Evolutionary conservation across 2,888 invertebrate species (phyloP).

Genomic region (Drosophila pullipes): DNA sequence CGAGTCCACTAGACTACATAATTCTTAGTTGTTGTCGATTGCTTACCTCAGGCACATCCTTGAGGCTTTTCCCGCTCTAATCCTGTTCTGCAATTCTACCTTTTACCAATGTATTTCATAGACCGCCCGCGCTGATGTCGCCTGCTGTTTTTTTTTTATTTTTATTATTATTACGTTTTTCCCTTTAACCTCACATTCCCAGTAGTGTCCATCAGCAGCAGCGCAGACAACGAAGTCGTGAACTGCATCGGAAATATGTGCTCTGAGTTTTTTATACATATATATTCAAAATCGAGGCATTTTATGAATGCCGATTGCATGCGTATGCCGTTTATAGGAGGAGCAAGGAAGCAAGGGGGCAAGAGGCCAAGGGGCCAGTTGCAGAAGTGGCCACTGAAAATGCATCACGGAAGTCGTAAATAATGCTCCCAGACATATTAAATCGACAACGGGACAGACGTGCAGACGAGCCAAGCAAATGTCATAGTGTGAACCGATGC

Average conservation of each 20-base stretch:
- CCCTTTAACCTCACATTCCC: constrained; percentile 8
- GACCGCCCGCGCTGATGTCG: constrained; percentile 50
- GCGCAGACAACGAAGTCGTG: constrained; percentile 63
- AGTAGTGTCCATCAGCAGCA: constrained; percentile 49
- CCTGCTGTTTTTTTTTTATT: constrained; percentile 7
- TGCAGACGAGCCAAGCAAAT: constrained; percentile 53
- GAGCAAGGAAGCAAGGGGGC: neutral
- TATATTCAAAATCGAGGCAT: constrained; percentile 73
- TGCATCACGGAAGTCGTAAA: constrained; percentile 77
- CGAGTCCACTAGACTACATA: neutral
- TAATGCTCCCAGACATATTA: constrained; percentile 59
- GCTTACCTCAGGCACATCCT: neutral
- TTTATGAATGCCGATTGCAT: constrained; percentile 70
- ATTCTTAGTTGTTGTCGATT: neutral
- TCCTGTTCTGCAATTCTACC: constrained; percentile 16
- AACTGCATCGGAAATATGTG: constrained; percentile 67
- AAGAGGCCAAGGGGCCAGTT: constrained; percentile 12
- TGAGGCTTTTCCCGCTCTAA: constrained; percentile 6
- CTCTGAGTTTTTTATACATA: constrained; percentile 10
- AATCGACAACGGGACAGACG: constrained; percentile 42
- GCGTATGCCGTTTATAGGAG: constrained; percentile 2
- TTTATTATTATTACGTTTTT: constrained; percentile 5
- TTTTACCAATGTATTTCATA: constrained; percentile 1
- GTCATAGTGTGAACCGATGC: constrained; percentile 69
- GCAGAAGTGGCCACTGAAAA: constrained; percentile 65